Base-by-base conservation (phyloP, 2,888 invertebrate genomes). In the Monochamus alternatus region DNA sequence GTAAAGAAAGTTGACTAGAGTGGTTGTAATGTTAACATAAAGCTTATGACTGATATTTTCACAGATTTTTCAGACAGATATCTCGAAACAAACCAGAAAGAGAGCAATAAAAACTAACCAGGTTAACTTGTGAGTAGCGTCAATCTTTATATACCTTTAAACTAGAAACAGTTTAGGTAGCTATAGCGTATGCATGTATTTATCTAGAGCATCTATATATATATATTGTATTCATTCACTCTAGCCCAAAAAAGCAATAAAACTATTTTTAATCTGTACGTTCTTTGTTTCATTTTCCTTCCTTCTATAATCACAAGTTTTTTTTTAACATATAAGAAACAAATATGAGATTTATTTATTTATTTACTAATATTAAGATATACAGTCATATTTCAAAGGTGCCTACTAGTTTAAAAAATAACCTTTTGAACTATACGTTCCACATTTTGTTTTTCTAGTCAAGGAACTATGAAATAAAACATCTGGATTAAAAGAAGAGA, bases 231-330 rank as follows among this genome's bases (percentile, higher is more conserved):
- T 86, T 82, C 81, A 84, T 87, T 87, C 87, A 86, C 86, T 84
- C 85, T 87, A 88, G 87, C 86, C 87, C 87, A 84, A 86, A 86
- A 85, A 87, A 88, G 87, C 87, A 87, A 88, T 88, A 88, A 88
- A 87, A 86, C 55, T 88, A 88, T 88, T 88, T 88, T 88, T 88
- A 88, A 88, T 87, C 88, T 86, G 84, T 82, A 74, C 72, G 65
- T 63, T 51, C 60, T 38, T 70, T 82, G 76, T 76, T 80, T 74
- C 81, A 82, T 81, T 71, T 62, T 31, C 70, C 59, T 1, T 14
- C 22, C 43, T 44, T 30, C 32, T 38, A 30, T n/a, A n/a, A n/a
- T n/a, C n/a, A n/a, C n/a, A n/a, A n/a, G n/a, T n/a, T n/a, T n/a
- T n/a, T n/a, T n/a, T n/a, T n/a, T n/a, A n/a, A n/a, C n/a, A n/a